A percentile compares a stretch with the other conserved stretches of the same genome.
These are phyloP conservation scores for Brachionichthys hirsutus DNA, from an alignment of 2,113 vertebrate genomes.

Conservation along the genomic window DNA sequence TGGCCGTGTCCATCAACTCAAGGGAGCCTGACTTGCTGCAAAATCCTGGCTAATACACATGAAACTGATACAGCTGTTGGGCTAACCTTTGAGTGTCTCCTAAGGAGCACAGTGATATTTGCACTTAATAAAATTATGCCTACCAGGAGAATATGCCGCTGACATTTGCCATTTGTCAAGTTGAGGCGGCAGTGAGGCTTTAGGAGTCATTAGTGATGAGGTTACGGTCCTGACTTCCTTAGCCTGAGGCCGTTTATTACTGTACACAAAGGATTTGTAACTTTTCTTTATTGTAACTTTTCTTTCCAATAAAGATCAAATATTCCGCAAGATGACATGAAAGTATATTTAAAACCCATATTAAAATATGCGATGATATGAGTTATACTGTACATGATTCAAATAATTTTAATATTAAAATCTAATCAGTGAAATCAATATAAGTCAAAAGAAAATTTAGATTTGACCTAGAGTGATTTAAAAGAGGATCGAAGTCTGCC, in stretches of 20 bases:
- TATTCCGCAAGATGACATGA: no score
- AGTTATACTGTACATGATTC: no score
- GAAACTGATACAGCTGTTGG: conserved; percentile 82
- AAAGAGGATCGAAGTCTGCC: no score
- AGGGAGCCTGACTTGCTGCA: conserved; percentile 63
- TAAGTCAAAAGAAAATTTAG: no score
- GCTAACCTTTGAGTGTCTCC: conserved; percentile 84
- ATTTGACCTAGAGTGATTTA: no score
- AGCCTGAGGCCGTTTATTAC: conserved; percentile 29
- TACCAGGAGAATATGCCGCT: conserved; percentile 83
- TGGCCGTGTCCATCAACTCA: conserved; percentile 75
- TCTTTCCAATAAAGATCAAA: no score
- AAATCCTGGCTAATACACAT: conserved; percentile 79
- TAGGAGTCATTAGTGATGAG: conserved; percentile 78
- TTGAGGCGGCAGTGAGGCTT: conserved; percentile 74
- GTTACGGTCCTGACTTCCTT: conserved; percentile 41
- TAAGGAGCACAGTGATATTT: conserved; percentile 85
- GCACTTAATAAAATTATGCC: conserved; percentile 86
- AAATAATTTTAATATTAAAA: no score
- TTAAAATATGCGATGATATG: no score
- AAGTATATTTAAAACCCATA: no score
- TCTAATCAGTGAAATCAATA: no score
- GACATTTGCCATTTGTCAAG: conserved; percentile 87
- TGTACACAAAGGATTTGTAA: conserved; percentile 3
- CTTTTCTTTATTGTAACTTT: no score